Conservation (phyloP, 2,797 vertebrate species). For the Atherinosoma microstoma region DNA sequence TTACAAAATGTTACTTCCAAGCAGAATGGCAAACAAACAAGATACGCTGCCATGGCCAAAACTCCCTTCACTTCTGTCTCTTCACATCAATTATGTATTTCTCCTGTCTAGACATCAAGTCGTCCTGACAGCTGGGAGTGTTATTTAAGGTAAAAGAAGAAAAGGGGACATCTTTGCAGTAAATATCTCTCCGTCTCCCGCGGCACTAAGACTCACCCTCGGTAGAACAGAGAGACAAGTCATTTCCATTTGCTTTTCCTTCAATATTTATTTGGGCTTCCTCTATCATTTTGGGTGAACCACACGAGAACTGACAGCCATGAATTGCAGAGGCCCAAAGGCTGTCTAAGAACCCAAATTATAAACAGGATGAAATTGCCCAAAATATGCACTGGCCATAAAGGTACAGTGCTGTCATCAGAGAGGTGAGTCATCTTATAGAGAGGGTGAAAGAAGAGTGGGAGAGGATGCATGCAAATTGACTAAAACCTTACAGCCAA, state of each 20-base stretch:
- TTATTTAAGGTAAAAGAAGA: conserved; percentile 86
- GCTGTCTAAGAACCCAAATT: conserved; percentile 82
- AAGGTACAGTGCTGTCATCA: conserved; percentile 80
- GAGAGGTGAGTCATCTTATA: conserved; percentile 79
- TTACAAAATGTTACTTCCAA: conserved; percentile 85
- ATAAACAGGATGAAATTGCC: conserved; percentile 83
- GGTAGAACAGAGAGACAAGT: conserved; percentile 80
- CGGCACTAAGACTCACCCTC: conserved; percentile 80
- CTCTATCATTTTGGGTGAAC: conserved; percentile 81
- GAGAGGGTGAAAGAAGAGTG: conserved; percentile 50
- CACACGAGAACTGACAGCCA: conserved; percentile 81
- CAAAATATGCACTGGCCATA: conserved; percentile 81
- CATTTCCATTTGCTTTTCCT: conserved; percentile 83
- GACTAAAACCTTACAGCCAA: conserved; percentile 66
- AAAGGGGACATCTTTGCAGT: conserved; percentile 82
- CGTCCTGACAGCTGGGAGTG: conserved; percentile 82
- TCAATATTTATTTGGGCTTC: conserved; percentile 84
- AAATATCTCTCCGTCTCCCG: conserved; percentile 78
- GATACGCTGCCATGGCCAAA: conserved; percentile 80
- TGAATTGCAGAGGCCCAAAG: conserved; percentile 80
- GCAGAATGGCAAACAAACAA: conserved; percentile 83
- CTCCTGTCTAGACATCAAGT: conserved; percentile 83
- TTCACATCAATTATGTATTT: conserved; percentile 86
- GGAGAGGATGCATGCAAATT: conserved; percentile 73
- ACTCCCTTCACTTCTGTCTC: conserved; percentile 83